Conservation (phyloP, 2,888 invertebrate genomes). For the Eupithecia insigniata region DNA sequence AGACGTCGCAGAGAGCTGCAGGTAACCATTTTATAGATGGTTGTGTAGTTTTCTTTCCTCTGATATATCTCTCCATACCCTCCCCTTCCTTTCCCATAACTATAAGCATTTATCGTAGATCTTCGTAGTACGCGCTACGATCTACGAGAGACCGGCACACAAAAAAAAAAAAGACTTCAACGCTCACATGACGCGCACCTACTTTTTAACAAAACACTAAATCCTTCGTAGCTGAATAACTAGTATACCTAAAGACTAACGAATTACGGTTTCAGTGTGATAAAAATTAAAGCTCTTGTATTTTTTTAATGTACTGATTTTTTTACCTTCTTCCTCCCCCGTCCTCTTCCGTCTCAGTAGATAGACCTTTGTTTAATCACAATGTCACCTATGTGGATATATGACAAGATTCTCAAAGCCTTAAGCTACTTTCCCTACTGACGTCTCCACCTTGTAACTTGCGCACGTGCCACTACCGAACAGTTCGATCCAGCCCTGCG, state of each 20-base stretch:
- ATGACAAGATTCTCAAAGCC: background rate
- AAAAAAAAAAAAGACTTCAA: no score
- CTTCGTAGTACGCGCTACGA: no score
- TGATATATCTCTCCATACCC: background rate
- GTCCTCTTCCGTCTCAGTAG: no score
- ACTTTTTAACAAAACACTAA: background rate
- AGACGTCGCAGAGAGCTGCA: no score
- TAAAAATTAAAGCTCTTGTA: no score
- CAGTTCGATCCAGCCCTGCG: slow-evolving; percentile 47
- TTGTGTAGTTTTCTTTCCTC: no score
- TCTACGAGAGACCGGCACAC: background rate
- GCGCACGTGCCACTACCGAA: slow-evolving; percentile 38
- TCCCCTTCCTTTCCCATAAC: background rate
- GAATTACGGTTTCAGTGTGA: no score
- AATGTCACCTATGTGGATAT: background rate
- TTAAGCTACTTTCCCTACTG: slow-evolving; percentile 15
- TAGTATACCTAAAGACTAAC: no score
- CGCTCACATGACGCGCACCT: background rate
- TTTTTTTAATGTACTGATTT: no score
- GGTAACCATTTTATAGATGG: no score
- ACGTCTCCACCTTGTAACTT: background rate
- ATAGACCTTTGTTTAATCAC: background rate
- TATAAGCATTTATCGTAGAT: background rate
- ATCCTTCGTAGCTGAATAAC: background rate
- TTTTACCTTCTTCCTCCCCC: no score